Evolutionary conservation across 2,113 vertebrate genomes (phyloP).

Genomic region (Microcebus tavaratra): DNA sequence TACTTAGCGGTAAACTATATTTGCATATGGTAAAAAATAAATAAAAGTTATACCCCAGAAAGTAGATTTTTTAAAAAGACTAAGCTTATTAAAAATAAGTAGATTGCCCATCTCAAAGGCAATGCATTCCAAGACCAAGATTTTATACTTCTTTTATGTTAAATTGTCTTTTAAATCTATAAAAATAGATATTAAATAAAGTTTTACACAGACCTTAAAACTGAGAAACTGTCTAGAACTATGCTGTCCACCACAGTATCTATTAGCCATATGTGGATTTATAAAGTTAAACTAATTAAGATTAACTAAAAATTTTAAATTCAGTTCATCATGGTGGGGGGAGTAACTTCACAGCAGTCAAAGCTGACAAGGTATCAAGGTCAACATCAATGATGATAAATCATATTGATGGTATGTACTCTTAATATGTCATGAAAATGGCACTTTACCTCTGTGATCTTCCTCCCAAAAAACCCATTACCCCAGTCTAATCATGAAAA

Average conservation of each 20-base stretch:
- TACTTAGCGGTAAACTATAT: not conserved
- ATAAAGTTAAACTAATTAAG: not conserved
- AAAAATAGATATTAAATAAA: constrained; percentile 5
- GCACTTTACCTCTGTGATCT: not conserved
- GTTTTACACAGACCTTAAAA: not conserved
- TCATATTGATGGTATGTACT: not conserved
- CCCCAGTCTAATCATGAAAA: not conserved
- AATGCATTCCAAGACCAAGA: not conserved
- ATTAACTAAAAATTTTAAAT: constrained; percentile 35
- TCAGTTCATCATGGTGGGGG: not conserved
- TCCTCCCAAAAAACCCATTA: not conserved
- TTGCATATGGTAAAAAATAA: no score
- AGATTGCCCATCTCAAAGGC: not conserved
- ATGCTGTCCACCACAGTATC: not conserved
- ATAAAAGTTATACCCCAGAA: not conserved
- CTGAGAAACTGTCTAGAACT: not conserved
- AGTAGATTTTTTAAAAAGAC: not conserved
- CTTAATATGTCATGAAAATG: not conserved
- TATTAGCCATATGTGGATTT: not conserved
- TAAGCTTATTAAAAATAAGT: not conserved
- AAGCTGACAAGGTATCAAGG: not conserved
- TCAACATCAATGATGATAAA: not conserved
- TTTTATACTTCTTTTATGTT: not conserved
- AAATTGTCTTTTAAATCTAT: not conserved
- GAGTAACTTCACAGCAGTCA: not conserved